These are phyloP conservation scores for Glandiceps talaboti DNA, from an alignment of 53 echinoderm and acorn worm genomes.

Conservation along the genomic window DNA sequence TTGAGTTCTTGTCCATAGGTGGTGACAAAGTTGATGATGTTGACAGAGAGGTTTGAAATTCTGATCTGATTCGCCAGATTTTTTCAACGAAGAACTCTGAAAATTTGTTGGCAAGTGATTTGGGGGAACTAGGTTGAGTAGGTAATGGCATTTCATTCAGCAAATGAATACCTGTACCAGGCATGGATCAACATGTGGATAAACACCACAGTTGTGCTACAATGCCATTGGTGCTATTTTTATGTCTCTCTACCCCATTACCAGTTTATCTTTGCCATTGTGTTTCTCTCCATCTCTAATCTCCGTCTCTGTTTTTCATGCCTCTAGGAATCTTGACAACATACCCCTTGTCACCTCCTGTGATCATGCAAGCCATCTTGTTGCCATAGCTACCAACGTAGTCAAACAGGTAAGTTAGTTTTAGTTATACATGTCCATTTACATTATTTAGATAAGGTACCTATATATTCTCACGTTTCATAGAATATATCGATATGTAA, in stretches of 20 bases:
- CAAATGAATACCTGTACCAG: too few species aligned
- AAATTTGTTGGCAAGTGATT: too few species aligned
- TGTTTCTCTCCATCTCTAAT: background rate
- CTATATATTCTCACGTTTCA: background rate
- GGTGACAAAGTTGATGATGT: background rate
- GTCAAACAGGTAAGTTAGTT: conserved; percentile 66
- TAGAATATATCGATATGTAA: background rate
- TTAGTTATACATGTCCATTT: too few species aligned
- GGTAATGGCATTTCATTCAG: background rate
- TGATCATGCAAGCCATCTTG: conserved; percentile 76
- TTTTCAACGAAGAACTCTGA: too few species aligned
- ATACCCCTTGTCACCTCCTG: conserved; percentile 86
- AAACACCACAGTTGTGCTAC: too few species aligned
- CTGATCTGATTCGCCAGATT: too few species aligned
- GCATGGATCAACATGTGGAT: too few species aligned
- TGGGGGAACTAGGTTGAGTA: background rate
- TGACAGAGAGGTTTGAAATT: background rate
- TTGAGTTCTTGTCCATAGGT: background rate
- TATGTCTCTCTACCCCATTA: background rate
- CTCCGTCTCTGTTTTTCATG: background rate
- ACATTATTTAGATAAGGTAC: background rate
- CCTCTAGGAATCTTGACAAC: conserved; percentile 85
- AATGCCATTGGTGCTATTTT: too few species aligned
- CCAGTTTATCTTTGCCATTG: conserved; percentile 5
- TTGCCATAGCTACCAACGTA: conserved; percentile 64